Conservation (phyloP, 1,140 invertebrate species). For the Mactra quadrangularis region DNA sequence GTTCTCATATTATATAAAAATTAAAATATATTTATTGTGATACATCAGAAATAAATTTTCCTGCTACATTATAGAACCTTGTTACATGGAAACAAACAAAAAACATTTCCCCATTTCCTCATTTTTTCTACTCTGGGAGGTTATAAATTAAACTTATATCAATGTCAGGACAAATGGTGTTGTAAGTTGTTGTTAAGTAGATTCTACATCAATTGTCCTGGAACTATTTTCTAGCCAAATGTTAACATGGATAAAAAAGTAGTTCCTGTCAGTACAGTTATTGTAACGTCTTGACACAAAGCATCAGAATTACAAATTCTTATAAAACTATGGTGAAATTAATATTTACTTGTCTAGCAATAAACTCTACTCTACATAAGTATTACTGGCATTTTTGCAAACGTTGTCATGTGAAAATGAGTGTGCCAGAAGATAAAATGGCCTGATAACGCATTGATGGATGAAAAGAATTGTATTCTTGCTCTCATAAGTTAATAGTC, state of each 20-base stretch:
- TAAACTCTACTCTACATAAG: slow-evolving; percentile 55
- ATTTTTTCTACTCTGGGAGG: no score
- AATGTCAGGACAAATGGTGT: no score
- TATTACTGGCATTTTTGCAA: slow-evolving; percentile 62
- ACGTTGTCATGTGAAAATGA: slow-evolving; percentile 51
- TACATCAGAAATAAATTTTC: no score
- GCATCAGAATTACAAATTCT: slow-evolving; percentile 44
- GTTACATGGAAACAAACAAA: no score
- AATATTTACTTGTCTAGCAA: slow-evolving; percentile 43
- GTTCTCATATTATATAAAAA: no score
- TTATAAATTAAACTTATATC: no score
- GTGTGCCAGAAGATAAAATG: slow-evolving; percentile 34
- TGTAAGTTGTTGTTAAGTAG: no score
- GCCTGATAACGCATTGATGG: slow-evolving; percentile 46
- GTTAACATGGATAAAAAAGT: slow-evolving; percentile 31
- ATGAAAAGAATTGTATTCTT: slow-evolving; percentile 48
- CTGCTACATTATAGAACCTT: no score
- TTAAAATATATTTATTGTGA: no score
- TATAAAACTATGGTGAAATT: slow-evolving; percentile 57
- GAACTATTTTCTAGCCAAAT: slow-evolving; percentile 35
- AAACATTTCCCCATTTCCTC: no score
- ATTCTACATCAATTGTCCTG: slow-evolving; percentile 29
- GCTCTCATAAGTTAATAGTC: slow-evolving; percentile 40
- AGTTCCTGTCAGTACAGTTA: slow-evolving; percentile 28
- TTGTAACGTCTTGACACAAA: slow-evolving; percentile 16